These are phyloP conservation scores for Drosophila suboccidentalis DNA, from an alignment of 2,888 invertebrate genomes.

Conservation along the genomic window DNA sequence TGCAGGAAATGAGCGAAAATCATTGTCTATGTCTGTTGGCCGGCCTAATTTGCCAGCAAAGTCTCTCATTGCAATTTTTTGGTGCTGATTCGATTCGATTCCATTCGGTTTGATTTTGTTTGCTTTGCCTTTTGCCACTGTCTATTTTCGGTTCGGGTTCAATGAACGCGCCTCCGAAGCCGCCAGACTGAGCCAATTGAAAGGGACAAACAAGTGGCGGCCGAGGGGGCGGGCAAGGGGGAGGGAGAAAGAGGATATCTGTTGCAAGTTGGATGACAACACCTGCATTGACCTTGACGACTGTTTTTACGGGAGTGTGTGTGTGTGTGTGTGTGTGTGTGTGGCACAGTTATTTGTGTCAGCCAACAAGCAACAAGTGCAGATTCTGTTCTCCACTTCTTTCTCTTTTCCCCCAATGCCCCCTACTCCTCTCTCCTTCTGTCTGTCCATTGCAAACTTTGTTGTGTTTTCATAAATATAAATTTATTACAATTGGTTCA, in stretches of 20 bases:
- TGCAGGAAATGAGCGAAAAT: slow-evolving; percentile 72
- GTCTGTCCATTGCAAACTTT: not conserved
- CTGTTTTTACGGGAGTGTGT: slow-evolving; percentile 7
- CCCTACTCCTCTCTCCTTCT: not conserved
- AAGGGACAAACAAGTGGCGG: not conserved
- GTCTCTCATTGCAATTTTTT: slow-evolving; percentile 33
- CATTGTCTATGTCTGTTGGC: slow-evolving; percentile 63
- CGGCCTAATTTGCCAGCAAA: slow-evolving; percentile 58
- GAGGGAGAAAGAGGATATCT: not conserved
- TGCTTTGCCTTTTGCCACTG: slow-evolving; percentile 5
- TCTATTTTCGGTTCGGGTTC: slow-evolving; percentile 55
- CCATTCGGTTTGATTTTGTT: slow-evolving; percentile 21
- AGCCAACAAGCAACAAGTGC: slow-evolving; percentile 62
- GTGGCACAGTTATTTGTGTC: slow-evolving; percentile 28
- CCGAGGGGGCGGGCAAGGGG: not conserved
- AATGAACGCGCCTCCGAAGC: slow-evolving; percentile 58
- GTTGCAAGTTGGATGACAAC: slow-evolving; percentile 15
- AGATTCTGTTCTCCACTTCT: slow-evolving; percentile 1
- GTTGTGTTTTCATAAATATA: slow-evolving; percentile 29
- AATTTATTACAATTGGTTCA: slow-evolving; percentile 61
- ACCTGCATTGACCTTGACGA: slow-evolving; percentile 60
- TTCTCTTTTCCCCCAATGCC: not conserved
- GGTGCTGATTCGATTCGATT: slow-evolving; percentile 6
- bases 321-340: not conserved
- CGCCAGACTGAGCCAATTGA: not conserved